Evolutionary conservation across 2,113 vertebrate species (phyloP), one percentile per base, ranked within the genome.

Genomic region (Mola mola): DNA sequence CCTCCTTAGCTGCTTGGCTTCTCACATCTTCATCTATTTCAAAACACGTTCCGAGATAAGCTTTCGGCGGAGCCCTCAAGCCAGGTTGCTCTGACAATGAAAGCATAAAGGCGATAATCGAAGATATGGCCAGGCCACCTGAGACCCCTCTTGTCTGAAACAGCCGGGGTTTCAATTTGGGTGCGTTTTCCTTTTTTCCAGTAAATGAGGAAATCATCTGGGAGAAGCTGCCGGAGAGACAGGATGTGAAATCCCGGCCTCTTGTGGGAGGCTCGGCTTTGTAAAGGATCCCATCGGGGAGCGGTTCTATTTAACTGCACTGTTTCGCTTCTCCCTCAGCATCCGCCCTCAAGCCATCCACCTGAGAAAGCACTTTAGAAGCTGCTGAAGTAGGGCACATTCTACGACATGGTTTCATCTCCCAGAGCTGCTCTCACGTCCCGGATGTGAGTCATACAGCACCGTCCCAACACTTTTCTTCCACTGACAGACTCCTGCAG

Each of bases 131-230:
- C 9, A 12, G 15, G 28, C 61, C 79, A 86, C 83, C 82, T 75
- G 77, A 83, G 82, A 73, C 77, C 72, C 55, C 15, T 16, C 52
- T 55, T 75, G 43, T 61, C 34, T 74, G 44, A 69, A 86, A 87
- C 64, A 75, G 62, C 19, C 38, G 40, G 40, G 57, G 60, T 74
- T 87, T 84, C 79, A 82, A 83, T 78, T 79, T 75, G 38, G 41
- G 56, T 64, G 34, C n/a, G n/a, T n/a, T 36, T 53, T 38, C 51
- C 52, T 41, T 47, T 56, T 62, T 68, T 41, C 28, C 46, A 68
- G 36, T 37, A 72, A 81, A 82, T 51, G 31, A 74, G 66, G 64
- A 58, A 75, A 75, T 85, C 62, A 72, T 77, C 53, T 63, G 41
- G 33, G 66, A 75, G 70, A 48, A 58, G 65, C 43, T 46, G 59